Base-by-base conservation (phyloP, 1,140 invertebrate species). In the Druon quercuslanigerum region DNA sequence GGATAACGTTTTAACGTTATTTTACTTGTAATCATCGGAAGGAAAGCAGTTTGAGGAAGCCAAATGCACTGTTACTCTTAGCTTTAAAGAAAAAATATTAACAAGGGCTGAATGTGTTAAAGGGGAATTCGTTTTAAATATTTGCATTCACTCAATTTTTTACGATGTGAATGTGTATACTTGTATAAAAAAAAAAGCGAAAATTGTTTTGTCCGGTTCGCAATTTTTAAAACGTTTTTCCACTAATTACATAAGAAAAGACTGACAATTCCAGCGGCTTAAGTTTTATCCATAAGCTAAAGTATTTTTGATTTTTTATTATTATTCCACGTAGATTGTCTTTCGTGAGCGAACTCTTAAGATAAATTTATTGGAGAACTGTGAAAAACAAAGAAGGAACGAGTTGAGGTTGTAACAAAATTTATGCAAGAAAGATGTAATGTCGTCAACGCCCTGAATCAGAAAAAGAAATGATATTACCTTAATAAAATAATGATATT, bases 221-320 rank as follows among this genome's bases (percentile, higher is more conserved):
- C 60, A 66, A 66, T 66, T 66, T 40, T 60, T 25, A 33, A 60
- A 60, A 60, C 19, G 25, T 20, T 60, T 60, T 60, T 60, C 57
- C 33, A 60, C 11, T 60, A 33, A 60, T 25, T 60, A 60, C 14
- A 66, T 40, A 66, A 16, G n/a, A 66, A 13, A 66, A 66, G 60
- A 66, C 60, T 66, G 60, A 66, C 60, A n/a, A 66, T 66, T 66
- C 57, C 57, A 60, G 57, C 57, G 25, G 57, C 57, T 60, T 60
- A 60, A 60, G 25, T 60, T 60, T 60, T 60, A 60, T 60, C 57
- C 14, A 60, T 20, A 60, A 60, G 57, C 57, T 56, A 56, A 56
- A 19, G 17, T 56, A 56, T 17, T 12, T 20, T 20, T 56, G 54
- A 17, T 60, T 60, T 19, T 60, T 33, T 60, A 60, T 33, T 60